Base-by-base conservation (phyloP, 2,888 invertebrate species). In the Dromius quadrimaculatus region DNA sequence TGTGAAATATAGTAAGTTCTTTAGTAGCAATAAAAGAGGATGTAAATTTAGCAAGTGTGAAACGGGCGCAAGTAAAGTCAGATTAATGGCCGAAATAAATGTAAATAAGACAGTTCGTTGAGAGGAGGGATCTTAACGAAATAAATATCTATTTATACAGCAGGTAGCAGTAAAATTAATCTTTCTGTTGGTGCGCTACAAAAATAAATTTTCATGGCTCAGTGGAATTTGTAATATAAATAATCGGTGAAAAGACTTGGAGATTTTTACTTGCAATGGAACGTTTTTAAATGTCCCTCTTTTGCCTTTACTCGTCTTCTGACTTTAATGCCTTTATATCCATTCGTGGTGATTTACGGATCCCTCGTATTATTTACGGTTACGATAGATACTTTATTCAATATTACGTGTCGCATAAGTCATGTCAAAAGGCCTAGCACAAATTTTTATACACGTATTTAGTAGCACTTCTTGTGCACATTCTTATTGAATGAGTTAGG, bases 11-110 rank as follows among this genome's bases (percentile, higher is more conserved):
- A 54, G 50, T 54, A 23, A 54, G 50, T 54, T 28, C 50, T 41
- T 50, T 20, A 22, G 41, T 41, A 62, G 59, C 43, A 57, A 59
- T 68, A 43, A 59, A 57, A 43, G 19, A 20, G 68, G 41, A 57
- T 68, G 57, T 57, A 68, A 68, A 68, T 68, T 57, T 57, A 6
- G 38, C 59, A 22, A 43, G 57, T 68, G 68, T 59, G 43, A 68
- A 68, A 59, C 68, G 57, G 59, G 57, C 81, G 82, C 80, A 79
- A 79, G 78, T 79, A 81, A 81, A 82, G 82, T 82, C 81, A 81
- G 81, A 82, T 82, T 81, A 82, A 82, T 81, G 81, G 81, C 77
- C 79, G 76, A 79, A 82, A 80, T 80, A 81, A 81, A 80, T 81
- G 81, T 80, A 81, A 81, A 81, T 81, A 80, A 77, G 78, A 76